These are phyloP conservation scores for Plectrocnemia conspersa DNA, from an alignment of 1,140 invertebrate genomes.

Conservation along the genomic window DNA sequence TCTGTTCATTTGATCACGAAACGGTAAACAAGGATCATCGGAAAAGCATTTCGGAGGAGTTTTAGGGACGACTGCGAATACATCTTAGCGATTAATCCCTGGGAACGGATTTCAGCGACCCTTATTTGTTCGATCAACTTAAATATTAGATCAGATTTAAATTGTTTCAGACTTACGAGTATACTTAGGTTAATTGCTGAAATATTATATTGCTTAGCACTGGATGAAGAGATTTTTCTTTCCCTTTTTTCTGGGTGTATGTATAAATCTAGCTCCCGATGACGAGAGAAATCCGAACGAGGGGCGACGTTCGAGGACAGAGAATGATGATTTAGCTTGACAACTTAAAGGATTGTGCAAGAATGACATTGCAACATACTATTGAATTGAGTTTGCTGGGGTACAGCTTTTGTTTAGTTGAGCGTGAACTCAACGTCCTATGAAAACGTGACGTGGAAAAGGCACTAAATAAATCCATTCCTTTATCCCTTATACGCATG, in stretches of 20 bases:
- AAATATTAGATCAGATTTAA: too few species aligned
- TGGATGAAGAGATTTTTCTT: too few species aligned
- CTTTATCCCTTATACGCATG: too few species aligned
- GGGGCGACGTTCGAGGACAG: constrained; percentile 21
- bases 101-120: too few species aligned
- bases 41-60: constrained; percentile 25
- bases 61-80: too few species aligned
- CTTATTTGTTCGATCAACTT: too few species aligned
- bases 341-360: constrained; percentile 36
- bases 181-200: too few species aligned
- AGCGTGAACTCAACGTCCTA: constrained; percentile 25
- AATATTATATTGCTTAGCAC: too few species aligned
- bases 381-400: constrained; percentile 15
- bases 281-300: constrained; percentile 14
- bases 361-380: constrained; percentile 32
- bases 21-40: constrained; percentile 27
- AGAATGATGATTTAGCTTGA: constrained; percentile 36
- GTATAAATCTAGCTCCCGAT: too few species aligned
- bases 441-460: constrained; percentile 23
- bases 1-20: constrained; percentile 19
- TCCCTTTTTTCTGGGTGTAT: too few species aligned
- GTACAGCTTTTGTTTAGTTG: constrained; percentile 28
- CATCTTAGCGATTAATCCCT: too few species aligned
- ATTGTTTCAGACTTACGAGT: too few species aligned
- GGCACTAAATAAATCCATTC: constrained; percentile 8